Percentiles rank a stretch among this genome's conserved stretches.
Evolutionary conservation across 2,888 invertebrate genomes (phyloP).

Genomic region (Tortrix viridana): DNA sequence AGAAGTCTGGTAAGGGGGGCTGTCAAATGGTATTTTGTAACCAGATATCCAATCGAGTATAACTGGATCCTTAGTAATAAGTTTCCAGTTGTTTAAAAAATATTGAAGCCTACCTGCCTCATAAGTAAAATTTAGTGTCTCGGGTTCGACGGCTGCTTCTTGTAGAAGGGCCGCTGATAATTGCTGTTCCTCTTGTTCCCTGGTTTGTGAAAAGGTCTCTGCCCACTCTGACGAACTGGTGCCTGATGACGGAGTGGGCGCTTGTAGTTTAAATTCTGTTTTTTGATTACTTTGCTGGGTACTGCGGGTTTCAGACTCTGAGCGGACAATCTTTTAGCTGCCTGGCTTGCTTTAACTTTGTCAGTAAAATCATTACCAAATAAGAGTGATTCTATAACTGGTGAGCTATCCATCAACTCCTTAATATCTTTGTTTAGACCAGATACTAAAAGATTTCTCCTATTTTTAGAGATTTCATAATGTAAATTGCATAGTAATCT

Average conservation of each 20-base stretch:
- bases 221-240: no score
- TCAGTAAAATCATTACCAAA: neutral
- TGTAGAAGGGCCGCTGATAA: no score
- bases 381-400: no score
- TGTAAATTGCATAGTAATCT: no score
- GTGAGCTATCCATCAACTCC: neutral
- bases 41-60: neutral
- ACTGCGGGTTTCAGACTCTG: neutral
- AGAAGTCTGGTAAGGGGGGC: neutral
- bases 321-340: neutral
- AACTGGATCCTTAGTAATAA: neutral
- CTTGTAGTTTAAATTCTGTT: no score
- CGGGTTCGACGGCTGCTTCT: neutral
- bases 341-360: neutral
- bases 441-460: neutral
- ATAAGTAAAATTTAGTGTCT: neutral
- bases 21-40: neutral
- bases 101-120: constrained; percentile 3
- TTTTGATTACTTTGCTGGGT: no score
- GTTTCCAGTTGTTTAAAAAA: neutral
- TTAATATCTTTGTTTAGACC: neutral
- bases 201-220: no score
- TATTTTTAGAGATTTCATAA: neutral
- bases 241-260: no score
- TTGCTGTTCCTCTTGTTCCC: no score